Percentiles rank a stretch among this genome's conserved stretches.
These are phyloP conservation scores for Puma concolor DNA, from an alignment of 2,113 vertebrate species.

Conservation along the genomic window DNA sequence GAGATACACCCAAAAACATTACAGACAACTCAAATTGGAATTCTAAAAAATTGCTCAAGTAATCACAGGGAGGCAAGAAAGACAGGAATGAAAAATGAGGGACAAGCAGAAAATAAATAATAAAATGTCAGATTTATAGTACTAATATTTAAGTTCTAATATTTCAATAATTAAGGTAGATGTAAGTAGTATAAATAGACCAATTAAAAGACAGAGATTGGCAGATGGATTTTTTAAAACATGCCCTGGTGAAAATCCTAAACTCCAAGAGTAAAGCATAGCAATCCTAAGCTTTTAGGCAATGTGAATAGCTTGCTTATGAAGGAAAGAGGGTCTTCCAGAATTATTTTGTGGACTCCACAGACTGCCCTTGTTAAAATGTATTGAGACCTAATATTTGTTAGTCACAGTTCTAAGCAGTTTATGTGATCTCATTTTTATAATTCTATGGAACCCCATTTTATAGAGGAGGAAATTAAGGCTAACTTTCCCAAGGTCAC, in stretches of 20 bases:
- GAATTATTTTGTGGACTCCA: not conserved
- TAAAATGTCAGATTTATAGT: not conserved
- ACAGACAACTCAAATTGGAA: not conserved
- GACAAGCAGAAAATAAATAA: constrained; percentile 11
- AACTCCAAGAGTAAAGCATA: not conserved
- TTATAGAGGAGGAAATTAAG: not conserved
- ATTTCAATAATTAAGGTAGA: constrained; percentile 38
- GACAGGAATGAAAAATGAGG: not conserved
- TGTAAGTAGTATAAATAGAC: constrained; percentile 10
- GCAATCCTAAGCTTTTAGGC: not conserved
- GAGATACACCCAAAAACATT: not conserved
- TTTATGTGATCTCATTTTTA: constrained; percentile 11
- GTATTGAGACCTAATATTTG: not conserved
- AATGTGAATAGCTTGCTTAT: not conserved
- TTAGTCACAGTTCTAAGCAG: not conserved
- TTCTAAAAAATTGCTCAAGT: not conserved
- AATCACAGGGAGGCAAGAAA: not conserved
- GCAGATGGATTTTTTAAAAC: not conserved
- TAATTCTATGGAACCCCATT: not conserved
- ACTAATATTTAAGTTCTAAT: constrained; percentile 5
- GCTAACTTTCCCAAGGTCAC: not conserved
- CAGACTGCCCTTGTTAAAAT: not conserved
- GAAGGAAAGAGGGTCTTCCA: not conserved
- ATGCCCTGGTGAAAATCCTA: not conserved
- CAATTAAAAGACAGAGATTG: constrained; percentile 10